Percentiles rank a stretch among this genome's conserved stretches.
Evolutionary conservation across 2,113 vertebrate species (phyloP).

Genomic region (Loxodonta africana): DNA sequence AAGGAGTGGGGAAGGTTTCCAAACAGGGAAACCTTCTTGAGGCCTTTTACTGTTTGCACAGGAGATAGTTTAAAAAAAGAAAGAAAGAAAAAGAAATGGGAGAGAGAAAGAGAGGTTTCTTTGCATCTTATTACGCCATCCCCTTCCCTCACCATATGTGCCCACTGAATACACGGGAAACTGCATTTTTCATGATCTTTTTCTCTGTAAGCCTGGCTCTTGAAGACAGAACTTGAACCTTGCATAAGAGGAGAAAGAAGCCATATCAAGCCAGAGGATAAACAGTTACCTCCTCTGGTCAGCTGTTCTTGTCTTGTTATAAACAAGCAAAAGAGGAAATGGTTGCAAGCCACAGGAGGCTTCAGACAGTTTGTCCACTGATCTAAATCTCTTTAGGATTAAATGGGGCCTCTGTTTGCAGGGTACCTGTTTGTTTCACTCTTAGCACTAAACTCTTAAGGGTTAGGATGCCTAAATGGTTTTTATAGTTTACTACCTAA

Average conservation of each 20-base stretch:
- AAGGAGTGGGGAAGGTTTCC: not conserved
- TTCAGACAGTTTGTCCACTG: not conserved
- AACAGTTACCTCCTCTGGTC: not conserved
- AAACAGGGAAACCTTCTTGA: not conserved
- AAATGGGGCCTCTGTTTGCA: not conserved
- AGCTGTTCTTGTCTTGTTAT: not conserved
- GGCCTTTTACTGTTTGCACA: not conserved
- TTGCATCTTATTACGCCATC: not conserved
- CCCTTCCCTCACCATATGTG: not conserved
- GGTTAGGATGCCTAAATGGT: not conserved
- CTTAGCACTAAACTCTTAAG: not conserved
- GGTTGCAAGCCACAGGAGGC: not conserved
- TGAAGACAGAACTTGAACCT: not conserved
- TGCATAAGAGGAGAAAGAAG: not conserved
- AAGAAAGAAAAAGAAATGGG: not conserved
- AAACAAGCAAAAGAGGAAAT: not conserved
- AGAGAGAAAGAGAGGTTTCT: not conserved
- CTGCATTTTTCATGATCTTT: not conserved
- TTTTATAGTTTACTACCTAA: accelerated
- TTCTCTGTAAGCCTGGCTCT: not conserved
- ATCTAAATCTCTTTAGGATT: not conserved
- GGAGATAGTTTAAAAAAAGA: too few species aligned
- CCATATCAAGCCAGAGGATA: slow-evolving; percentile 1
- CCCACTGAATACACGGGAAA: not conserved
- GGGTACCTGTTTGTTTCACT: not conserved